Evolutionary conservation across 1,140 invertebrate species (phyloP).

Genomic region (Lepidurus arcticus): DNA sequence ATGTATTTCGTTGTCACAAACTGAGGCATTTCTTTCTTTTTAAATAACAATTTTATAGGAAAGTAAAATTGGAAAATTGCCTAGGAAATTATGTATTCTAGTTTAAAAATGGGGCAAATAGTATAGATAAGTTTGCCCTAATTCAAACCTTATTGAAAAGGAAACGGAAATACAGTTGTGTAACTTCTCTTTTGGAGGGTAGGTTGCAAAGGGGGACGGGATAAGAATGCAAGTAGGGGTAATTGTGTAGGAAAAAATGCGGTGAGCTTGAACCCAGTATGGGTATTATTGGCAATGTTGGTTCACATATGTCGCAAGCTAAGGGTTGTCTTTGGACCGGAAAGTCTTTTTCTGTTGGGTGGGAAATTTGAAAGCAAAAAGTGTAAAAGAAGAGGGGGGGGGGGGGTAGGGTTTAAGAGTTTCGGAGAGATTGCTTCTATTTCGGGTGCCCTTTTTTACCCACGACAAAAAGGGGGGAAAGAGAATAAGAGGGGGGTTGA

Average conservation of each 20-base stretch:
- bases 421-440: neutral
- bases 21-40: too few relatives aligned
- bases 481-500: neutral
- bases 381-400: neutral
- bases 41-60: too few relatives aligned
- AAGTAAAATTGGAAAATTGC: too few relatives aligned
- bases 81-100: too few relatives aligned
- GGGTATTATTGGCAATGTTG: constrained; percentile 11
- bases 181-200: neutral
- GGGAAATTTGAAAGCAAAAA: neutral
- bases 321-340: neutral
- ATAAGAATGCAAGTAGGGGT: neutral
- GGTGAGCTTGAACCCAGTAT: neutral
- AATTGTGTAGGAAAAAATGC: constrained; percentile 10
- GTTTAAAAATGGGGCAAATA: too few relatives aligned
- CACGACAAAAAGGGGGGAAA: neutral
- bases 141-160: too few relatives aligned
- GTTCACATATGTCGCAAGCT: constrained; percentile 9
- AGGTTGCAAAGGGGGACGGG: neutral
- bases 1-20: too few relatives aligned
- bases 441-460: neutral
- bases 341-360: neutral
- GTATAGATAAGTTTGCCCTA: too few relatives aligned
- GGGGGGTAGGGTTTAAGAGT: neutral
- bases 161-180: too few relatives aligned